These are phyloP conservation scores for Okamejei kenojei DNA, from an alignment of 2,797 vertebrate species.

Conservation along the genomic window DNA sequence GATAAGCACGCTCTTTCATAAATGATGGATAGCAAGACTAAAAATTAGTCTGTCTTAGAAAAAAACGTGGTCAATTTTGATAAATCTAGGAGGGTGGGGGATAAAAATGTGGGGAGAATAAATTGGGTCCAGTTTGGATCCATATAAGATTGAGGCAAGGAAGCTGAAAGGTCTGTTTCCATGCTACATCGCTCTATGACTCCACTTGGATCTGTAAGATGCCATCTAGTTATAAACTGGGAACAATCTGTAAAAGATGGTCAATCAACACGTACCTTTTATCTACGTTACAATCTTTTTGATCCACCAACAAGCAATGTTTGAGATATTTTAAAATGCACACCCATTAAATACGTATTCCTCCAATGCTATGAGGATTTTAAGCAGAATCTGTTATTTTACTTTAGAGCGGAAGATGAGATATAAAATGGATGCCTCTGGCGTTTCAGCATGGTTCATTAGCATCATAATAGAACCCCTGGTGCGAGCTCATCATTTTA, in stretches of 20 bases:
- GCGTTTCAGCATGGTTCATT: background rate
- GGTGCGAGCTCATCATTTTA: background rate
- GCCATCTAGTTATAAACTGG: background rate
- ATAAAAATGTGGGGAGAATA: no score
- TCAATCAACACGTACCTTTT: slow-evolving; percentile 2
- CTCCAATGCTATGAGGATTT: background rate
- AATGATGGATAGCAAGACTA: background rate
- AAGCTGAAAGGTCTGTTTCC: no score
- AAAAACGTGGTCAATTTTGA: background rate
- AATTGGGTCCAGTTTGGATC: no score
- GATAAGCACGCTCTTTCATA: background rate
- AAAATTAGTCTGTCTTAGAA: background rate
- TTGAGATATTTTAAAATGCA: background rate
- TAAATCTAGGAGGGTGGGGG: background rate
- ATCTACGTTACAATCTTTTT: background rate
- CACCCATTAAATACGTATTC: background rate
- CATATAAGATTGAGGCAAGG: no score
- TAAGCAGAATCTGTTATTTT: background rate
- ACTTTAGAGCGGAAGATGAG: slow-evolving; percentile 10
- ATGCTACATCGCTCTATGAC: no score
- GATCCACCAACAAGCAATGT: background rate
- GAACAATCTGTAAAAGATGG: background rate
- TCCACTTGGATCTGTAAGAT: background rate
- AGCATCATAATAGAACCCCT: background rate
- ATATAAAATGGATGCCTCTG: slow-evolving; percentile 19